Base-by-base conservation (phyloP, 2,797 vertebrate species). In the Hydrophis major region DNA sequence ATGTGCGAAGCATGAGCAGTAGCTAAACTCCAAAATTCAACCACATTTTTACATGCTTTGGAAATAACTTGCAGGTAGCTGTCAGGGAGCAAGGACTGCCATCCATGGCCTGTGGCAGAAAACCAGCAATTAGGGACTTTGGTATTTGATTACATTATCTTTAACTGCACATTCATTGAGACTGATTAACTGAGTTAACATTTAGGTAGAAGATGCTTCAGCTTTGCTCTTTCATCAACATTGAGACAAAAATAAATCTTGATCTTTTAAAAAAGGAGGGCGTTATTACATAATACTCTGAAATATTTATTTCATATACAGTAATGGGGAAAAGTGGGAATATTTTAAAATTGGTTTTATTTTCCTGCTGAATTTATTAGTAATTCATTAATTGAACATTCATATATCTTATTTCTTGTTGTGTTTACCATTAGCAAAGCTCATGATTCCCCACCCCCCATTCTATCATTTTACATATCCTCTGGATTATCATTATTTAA, bases 61-160 rank as follows among this genome's bases (percentile, higher is more conserved):
- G 93, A 92, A 87, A 93, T 89, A 78, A 94, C 90, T 90, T 95
- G 60, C 57, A 88, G 25, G 91, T 94, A 94, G 90, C 93, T 93
- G 90, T 93, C 74, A 95, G 86, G 89, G 93, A 93, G 94, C 90
- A 94, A 87, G 89, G 96, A 93, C 92, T 74, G 94, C 95, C 93
- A 20, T 96, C 94, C 93, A 94, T 95, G 95, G 96, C 96, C 96
- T 92, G 90, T 96, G 95, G 96, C 93, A 96, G 96, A 92, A 93
- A 96, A 94, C 92, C 95, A 95, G 92, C 92, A 96, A 95, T 96
- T 96, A 95, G 93, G 86, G 95, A 94, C 94, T 95, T 97, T 95
- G 87, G 83, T 94, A 74, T 87, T 94, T 91, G 94, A 96, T 96
- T 96, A 94, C 92, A 94, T 96, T 92, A 95, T 94, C 92, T 96